Conservation (phyloP, 2,113 vertebrate species). For the Chlorodrepanis virens region DNA sequence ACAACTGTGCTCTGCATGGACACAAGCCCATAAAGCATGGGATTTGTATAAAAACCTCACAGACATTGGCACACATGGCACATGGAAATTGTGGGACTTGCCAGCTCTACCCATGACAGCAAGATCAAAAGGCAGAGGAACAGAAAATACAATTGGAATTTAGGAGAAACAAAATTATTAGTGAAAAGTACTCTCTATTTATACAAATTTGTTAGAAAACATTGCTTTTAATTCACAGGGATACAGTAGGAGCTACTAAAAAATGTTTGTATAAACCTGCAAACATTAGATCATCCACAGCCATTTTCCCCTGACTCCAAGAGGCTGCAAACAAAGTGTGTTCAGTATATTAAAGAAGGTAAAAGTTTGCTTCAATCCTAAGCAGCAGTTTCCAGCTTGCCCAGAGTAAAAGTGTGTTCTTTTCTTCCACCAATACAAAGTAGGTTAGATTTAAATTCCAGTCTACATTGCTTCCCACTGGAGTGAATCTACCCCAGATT, state of each 20-base stretch:
- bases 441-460: not conserved
- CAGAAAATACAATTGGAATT: not conserved
- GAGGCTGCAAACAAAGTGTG: not conserved
- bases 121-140: not conserved
- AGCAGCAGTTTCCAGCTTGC: not conserved
- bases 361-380: not conserved
- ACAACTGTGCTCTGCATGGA: not conserved
- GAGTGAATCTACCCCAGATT: not conserved
- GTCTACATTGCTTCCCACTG: not conserved
- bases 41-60: not conserved
- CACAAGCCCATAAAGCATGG: not conserved
- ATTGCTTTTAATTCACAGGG: not conserved
- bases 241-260: not conserved
- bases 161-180: not conserved
- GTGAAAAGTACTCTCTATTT: not conserved
- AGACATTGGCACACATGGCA: not conserved
- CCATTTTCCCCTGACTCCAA: not conserved
- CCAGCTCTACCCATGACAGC: not conserved
- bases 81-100: not conserved
- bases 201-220: not conserved
- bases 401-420: not conserved
- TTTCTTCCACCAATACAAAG: not conserved
- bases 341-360: not conserved
- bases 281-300: not conserved
- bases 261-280: not conserved